phyloP scores from a whole-genome alignment of 2,888 invertebrate species.

The Bembecia ichneumoniformis region DNA sequence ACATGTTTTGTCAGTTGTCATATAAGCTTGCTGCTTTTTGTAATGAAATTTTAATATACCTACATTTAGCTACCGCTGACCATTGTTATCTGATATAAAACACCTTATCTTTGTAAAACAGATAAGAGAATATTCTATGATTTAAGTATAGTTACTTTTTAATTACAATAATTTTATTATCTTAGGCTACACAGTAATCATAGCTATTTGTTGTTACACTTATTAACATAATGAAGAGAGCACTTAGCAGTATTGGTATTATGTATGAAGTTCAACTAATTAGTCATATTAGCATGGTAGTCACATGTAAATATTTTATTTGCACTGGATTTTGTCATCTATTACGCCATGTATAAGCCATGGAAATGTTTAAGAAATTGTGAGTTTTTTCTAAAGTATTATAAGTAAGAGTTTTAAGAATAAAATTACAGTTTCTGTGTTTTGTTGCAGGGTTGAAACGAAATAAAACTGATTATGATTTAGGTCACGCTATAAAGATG shows the following conservation, averaged over 20 bases:
- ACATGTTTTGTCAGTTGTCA: too few relatives aligned
- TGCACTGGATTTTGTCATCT: slow-evolving; percentile 1
- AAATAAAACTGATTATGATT: slow-evolving; percentile 53
- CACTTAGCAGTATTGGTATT: slow-evolving; percentile 26
- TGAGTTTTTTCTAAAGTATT: slow-evolving; percentile 18
- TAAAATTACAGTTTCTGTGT: slow-evolving; percentile 1
- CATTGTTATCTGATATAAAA: too few relatives aligned
- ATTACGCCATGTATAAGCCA: slow-evolving; percentile 40
- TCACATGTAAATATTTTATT: slow-evolving; percentile 9
- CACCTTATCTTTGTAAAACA: too few relatives aligned
- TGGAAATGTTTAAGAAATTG: slow-evolving; percentile 53
- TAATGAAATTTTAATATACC: too few relatives aligned
- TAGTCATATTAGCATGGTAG: slow-evolving; percentile 10
- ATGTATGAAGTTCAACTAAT: slow-evolving; percentile 6
- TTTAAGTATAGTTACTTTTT: too few relatives aligned
- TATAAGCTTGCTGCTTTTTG: too few relatives aligned
- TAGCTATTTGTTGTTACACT: slow-evolving; percentile 7
- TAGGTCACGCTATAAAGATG: slow-evolving; percentile 64
- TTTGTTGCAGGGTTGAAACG: slow-evolving; percentile 55
- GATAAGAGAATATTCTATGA: too few relatives aligned
- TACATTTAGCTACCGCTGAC: too few relatives aligned
- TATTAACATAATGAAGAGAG: slow-evolving; percentile 42
- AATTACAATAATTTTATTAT: too few relatives aligned
- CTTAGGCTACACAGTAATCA: too few relatives aligned
- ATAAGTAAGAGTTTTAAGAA: not conserved